Conservation (phyloP, 2,888 invertebrate genomes). For the Conus canariensis region DNA sequence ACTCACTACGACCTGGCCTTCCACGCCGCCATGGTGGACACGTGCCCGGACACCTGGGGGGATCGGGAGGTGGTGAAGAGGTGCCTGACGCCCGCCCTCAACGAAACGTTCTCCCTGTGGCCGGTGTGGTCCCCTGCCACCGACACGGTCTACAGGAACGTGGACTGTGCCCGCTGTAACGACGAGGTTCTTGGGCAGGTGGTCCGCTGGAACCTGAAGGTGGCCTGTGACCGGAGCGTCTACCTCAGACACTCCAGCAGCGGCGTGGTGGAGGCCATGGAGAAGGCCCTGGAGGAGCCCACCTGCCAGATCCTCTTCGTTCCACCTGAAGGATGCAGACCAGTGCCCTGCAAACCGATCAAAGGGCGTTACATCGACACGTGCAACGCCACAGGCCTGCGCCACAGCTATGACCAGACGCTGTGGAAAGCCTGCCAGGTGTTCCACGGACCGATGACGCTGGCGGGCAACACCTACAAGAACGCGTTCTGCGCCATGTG, state of each 20-base stretch:
- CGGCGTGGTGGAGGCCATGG: not conserved
- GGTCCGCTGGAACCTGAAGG: slow-evolving; percentile 22
- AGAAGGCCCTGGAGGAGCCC: not conserved
- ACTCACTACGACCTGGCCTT: not conserved
- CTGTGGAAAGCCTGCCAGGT: slow-evolving; percentile 28
- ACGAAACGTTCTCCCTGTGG: not conserved
- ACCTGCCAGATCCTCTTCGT: slow-evolving; percentile 29
- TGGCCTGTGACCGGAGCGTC: slow-evolving; percentile 12
- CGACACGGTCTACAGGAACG: slow-evolving; percentile 16
- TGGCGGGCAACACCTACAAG: not conserved
- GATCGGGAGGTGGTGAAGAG: not conserved
- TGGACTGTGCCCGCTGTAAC: slow-evolving; percentile 31
- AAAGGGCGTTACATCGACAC: slow-evolving; percentile 14
- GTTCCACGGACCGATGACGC: not conserved
- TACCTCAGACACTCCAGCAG: not conserved
- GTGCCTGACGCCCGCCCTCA: not conserved
- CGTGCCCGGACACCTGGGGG: not conserved
- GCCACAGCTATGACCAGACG: not conserved
- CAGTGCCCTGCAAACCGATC: not conserved
- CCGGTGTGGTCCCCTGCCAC: slow-evolving; percentile 21
- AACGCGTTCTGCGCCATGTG: slow-evolving; percentile 38
- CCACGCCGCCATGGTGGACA: slow-evolving; percentile 37
- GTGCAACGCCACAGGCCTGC: slow-evolving; percentile 26
- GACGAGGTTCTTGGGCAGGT: not conserved
- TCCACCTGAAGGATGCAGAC: not conserved